phyloP scores from a whole-genome alignment of 2,113 vertebrate species.

The Odontophorus gujanensis region DNA sequence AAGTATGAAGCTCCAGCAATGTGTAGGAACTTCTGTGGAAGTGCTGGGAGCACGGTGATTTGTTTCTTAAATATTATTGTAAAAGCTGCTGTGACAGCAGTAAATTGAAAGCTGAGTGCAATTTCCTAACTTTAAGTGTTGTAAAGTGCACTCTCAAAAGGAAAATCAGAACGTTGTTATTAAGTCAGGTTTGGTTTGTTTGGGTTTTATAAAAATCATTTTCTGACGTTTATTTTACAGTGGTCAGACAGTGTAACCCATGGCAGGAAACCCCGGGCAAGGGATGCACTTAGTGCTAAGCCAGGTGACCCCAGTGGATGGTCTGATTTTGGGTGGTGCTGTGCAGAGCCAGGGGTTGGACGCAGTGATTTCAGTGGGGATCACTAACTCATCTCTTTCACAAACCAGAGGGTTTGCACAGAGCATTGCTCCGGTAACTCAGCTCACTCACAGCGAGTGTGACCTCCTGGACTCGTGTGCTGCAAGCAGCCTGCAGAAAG shows the following conservation, averaged over 20 bases:
- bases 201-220: not conserved
- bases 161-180: not conserved
- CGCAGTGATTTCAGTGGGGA: no score
- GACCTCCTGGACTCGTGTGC: not conserved
- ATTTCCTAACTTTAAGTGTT: not conserved
- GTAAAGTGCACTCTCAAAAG: not conserved
- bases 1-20: not conserved
- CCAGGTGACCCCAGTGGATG: fast-evolving
- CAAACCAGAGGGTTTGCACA: not conserved
- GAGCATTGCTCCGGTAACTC: not conserved
- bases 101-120: not conserved
- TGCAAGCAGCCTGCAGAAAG: not conserved
- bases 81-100: not conserved
- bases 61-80: not conserved
- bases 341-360: no score
- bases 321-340: no score
- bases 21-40: not conserved
- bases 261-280: not conserved
- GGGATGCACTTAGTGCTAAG: not conserved
- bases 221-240: not conserved
- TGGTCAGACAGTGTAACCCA: not conserved
- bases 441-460: fast-evolving
- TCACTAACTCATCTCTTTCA: not conserved
- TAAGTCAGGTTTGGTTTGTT: not conserved
- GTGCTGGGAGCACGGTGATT: not conserved